These are phyloP conservation scores for Ophiothrix spiculata DNA, from an alignment of 35 echinoderm and acorn worm genomes.

Conservation along the genomic window DNA sequence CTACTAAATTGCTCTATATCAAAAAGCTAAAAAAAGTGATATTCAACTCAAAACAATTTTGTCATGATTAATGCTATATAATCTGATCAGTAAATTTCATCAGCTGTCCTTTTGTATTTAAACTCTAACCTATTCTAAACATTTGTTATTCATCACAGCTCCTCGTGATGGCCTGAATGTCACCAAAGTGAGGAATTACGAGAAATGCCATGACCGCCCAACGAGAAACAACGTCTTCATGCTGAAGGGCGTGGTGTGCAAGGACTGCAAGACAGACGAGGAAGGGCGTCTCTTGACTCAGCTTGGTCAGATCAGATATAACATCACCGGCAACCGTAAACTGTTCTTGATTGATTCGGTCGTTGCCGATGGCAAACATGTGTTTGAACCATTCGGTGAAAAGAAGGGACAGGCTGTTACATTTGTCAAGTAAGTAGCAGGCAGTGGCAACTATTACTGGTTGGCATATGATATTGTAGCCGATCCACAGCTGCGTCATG, in stretches of 20 bases:
- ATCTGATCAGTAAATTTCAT: background rate
- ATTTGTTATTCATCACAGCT: conserved; percentile 8
- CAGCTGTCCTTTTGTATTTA: background rate
- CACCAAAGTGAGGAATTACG: conserved; percentile 40
- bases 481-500: too few species aligned
- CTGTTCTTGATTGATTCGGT: conserved; percentile 42
- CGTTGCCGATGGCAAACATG: conserved; percentile 20
- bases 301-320: conserved; percentile 21
- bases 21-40: too few species aligned
- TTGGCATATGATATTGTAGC: too few species aligned
- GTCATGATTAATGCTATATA: too few species aligned
- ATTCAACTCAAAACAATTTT: too few species aligned
- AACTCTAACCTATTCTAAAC: background rate
- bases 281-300: background rate
- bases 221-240: conserved; percentile 7
- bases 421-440: conserved; percentile 44
- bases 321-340: conserved; percentile 30
- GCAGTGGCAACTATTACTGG: background rate
- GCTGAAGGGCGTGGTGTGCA: background rate
- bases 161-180: conserved; percentile 27
- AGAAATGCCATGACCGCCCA: conserved; percentile 22
- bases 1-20: too few species aligned
- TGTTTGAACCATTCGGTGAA: conserved; percentile 28
- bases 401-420: conserved; percentile 29
- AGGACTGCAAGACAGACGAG: background rate